Evolutionary conservation across 1,140 invertebrate species (phyloP).

Genomic region (Apis florea): DNA sequence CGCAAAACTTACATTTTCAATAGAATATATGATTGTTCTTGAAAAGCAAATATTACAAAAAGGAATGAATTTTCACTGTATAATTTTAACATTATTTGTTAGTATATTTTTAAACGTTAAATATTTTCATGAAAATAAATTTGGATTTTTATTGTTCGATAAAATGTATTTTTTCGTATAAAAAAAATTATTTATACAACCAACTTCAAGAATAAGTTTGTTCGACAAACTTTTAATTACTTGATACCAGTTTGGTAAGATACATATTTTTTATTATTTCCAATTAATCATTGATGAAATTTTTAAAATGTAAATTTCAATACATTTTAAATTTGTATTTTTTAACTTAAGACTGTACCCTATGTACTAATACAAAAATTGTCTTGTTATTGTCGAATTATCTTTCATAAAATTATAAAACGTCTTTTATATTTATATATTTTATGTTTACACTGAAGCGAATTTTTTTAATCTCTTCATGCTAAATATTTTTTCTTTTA

Average conservation of each 20-base stretch:
- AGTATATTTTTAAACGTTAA: too few relatives aligned
- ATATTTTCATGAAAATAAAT: not conserved
- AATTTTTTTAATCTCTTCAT: conserved; percentile 23
- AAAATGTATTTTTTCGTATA: not conserved
- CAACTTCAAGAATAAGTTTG: conserved; percentile 75
- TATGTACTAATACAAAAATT: conserved; percentile 14
- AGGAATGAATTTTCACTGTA: not conserved
- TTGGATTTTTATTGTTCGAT: not conserved
- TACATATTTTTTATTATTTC: not conserved
- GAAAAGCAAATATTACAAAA: not conserved
- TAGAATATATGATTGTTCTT: not conserved
- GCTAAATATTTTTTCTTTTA: not conserved
- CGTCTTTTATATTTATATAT: not conserved
- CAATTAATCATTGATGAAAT: not conserved
- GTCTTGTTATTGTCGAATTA: conserved; percentile 11
- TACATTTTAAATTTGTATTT: conserved; percentile 28
- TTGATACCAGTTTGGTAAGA: conserved; percentile 60
- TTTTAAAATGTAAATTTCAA: conserved; percentile 27
- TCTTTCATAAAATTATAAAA: not conserved
- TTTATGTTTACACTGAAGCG: not conserved
- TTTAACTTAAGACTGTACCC: conserved; percentile 40
- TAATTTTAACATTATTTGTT: too few relatives aligned
- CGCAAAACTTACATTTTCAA: not conserved
- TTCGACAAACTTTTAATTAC: conserved; percentile 75
- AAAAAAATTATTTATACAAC: not conserved